Percentiles rank a stretch among this genome's conserved stretches.
These are phyloP conservation scores for Zoanthus sociatus DNA, from an alignment of 92 coral and sea anemone species.

Conservation along the genomic window DNA sequence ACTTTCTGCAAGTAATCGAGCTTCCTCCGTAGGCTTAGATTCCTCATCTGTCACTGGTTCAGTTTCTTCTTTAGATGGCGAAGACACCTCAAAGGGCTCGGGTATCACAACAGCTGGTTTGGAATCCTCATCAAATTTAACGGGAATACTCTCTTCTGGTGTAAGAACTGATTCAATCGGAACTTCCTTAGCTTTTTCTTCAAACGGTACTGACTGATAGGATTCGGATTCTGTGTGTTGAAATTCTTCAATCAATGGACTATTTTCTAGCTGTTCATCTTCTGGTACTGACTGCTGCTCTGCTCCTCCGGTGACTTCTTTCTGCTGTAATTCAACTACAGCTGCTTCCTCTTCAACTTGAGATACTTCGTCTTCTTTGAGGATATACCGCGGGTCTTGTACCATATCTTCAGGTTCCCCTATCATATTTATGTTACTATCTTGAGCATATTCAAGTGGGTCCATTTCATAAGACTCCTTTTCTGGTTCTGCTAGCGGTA, in stretches of 20 bases:
- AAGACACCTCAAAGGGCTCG: slow-evolving; percentile 24
- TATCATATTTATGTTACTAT: slow-evolving; percentile 9
- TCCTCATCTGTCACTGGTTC: background rate
- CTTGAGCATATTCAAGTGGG: slow-evolving; percentile 6
- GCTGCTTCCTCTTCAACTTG: background rate
- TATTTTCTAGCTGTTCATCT: slow-evolving; percentile 22
- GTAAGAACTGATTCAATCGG: slow-evolving; percentile 34
- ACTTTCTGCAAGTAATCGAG: slow-evolving; percentile 27
- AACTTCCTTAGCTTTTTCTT: slow-evolving; percentile 39
- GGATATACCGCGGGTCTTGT: background rate
- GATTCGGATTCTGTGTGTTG: slow-evolving; percentile 25
- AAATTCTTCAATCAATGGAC: slow-evolving; percentile 20
- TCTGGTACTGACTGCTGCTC: slow-evolving; percentile 22
- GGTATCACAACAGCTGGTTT: slow-evolving; percentile 40
- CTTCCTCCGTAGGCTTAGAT: slow-evolving; percentile 15
- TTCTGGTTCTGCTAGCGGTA: slow-evolving; percentile 20
- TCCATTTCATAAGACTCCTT: slow-evolving; percentile 35
- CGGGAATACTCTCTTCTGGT: slow-evolving; percentile 31
- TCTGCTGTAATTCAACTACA: background rate
- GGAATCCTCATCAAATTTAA: slow-evolving; percentile 33
- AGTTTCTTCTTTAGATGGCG: slow-evolving; percentile 21
- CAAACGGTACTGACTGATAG: slow-evolving; percentile 12
- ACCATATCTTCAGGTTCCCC: background rate
- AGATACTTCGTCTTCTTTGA: background rate
- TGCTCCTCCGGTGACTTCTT: background rate